Conservation (phyloP, 2,888 invertebrate species). For the Tiliacea aurago region DNA sequence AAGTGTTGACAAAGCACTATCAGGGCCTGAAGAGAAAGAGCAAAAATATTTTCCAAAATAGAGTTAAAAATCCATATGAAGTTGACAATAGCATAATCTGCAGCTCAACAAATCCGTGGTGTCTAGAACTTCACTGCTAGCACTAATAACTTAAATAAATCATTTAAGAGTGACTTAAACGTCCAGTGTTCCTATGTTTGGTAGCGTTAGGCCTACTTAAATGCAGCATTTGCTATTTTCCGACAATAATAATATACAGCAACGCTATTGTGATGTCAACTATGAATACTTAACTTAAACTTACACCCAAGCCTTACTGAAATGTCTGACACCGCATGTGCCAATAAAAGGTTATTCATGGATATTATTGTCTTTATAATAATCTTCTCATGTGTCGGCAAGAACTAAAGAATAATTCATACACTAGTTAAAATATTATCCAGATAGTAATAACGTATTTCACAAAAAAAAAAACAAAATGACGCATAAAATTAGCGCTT, state of each 20-base stretch:
- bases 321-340: neutral
- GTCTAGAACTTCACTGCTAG: neutral
- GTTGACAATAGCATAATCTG: neutral
- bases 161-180: constrained; percentile 1
- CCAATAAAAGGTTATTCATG: neutral
- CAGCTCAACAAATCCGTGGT: neutral
- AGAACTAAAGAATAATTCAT: neutral
- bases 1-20: neutral
- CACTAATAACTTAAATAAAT: neutral
- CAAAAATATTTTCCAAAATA: neutral
- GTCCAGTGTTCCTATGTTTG: neutral
- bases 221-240: constrained; percentile 5
- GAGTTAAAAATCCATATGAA: neutral
- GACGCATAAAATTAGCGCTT: no score
- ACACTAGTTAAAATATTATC: no score
- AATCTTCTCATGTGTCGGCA: neutral
- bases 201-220: neutral
- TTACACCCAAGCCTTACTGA: neutral
- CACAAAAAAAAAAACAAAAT: no score
- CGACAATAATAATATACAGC: constrained; percentile 7
- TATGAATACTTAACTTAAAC: constrained; percentile 13
- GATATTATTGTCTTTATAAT: neutral
- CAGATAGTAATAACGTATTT: no score
- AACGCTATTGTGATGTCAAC: constrained; percentile 32
- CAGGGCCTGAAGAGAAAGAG: no score